A percentile compares a stretch with the other conserved stretches of the same genome.
Evolutionary conservation across 1,140 invertebrate genomes (phyloP).

Genomic region (Dendrolimus punctatus): DNA sequence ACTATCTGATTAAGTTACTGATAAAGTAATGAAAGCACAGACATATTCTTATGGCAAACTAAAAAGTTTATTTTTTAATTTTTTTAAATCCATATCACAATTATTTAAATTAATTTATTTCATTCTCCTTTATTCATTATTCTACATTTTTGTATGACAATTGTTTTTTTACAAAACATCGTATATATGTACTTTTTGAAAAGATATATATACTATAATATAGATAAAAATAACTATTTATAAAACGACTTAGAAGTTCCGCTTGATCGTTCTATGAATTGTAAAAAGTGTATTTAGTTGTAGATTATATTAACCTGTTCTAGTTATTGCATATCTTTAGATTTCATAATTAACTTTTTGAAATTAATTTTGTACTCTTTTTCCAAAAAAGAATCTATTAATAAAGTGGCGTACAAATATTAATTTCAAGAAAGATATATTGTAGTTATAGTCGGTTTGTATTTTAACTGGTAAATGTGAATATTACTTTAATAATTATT

Average conservation of each 20-base stretch:
- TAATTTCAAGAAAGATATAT: conserved; percentile 33
- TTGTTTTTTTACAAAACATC: no score
- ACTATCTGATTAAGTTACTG: no score
- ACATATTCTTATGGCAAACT: no score
- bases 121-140: no score
- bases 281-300: conserved; percentile 70
- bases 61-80: no score
- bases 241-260: conserved; percentile 50
- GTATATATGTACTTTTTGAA: conserved; percentile 16
- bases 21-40: no score
- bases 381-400: conserved; percentile 22
- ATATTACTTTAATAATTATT: conserved; percentile 8
- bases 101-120: no score
- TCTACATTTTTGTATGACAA: no score
- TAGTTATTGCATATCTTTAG: conserved; percentile 68
- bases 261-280: conserved; percentile 59
- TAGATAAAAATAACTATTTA: conserved; percentile 48
- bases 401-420: conserved; percentile 25
- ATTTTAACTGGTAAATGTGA: conserved; percentile 21
- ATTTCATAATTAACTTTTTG: conserved; percentile 46
- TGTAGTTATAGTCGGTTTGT: conserved; percentile 36
- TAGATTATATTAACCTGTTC: conserved; percentile 64
- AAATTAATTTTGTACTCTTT: conserved; percentile 21
- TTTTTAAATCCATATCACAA: no score
- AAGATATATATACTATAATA: conserved; percentile 32